Evolutionary conservation across 2,888 invertebrate genomes (phyloP), one percentile per base, ranked within the genome.

Genomic region (Pollenia labialis): DNA sequence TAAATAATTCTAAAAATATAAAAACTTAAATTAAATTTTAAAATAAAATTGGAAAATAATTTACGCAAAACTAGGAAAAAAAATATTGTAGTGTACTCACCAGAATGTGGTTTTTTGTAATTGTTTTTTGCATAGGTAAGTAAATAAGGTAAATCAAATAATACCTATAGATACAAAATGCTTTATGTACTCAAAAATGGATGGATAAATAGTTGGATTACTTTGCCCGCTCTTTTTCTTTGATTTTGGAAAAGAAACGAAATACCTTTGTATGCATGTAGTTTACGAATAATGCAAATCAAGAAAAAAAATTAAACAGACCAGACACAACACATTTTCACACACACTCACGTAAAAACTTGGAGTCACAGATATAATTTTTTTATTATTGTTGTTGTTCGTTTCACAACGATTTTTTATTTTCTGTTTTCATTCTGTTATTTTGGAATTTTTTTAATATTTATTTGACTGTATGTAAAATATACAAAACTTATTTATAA

Each of bases 381-480:
- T 8, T 66, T n/a, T n/a, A n/a, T n/a, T n/a, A n/a, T n/a, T 40
- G 23, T 18, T 46, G 46, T 9, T 64, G 11, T 64, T 46, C 18
- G 18, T 64, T 64, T 64, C 56, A 56, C 56, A 46, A 46, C 18
- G 44, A 23, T 46, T n/a, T 23, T n/a, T 23, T 66, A 52, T 50
- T 32, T 11, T 46, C 11, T 46, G 11, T 44, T 66, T 66, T 42
- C 40, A 42, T 23, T 23, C 23, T 62, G 40, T 50, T 42, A 50
- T 62, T 75, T 40, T 62, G 60, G 75, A 75, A 62, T 75, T 60
- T 69, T 69, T 44, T 52, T 42, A 9, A 62, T n/a, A 52, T 52
- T 23, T 50, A 50, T 48, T 32, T 32, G 32, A 68, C n/a, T 18
- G 68, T 40, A 50, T 69, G 14, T 50, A 11, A 32, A 32, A 6